These are phyloP conservation scores for Meiosimyza decipiens DNA, from an alignment of 2,888 invertebrate genomes.

Conservation along the genomic window DNA sequence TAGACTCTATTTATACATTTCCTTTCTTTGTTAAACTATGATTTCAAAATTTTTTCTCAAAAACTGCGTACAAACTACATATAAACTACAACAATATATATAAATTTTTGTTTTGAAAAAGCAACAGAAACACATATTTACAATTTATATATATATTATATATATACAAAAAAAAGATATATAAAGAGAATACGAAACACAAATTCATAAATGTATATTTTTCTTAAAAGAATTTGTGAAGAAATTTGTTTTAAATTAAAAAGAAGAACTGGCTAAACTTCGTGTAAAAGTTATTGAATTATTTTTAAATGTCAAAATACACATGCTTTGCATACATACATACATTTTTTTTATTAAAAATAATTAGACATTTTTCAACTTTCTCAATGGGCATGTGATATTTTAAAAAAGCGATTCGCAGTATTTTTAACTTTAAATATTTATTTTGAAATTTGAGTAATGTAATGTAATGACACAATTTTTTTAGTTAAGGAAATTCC, in stretches of 20 bases:
- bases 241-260: neutral
- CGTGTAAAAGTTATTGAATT: slow-evolving; percentile 32
- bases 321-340: slow-evolving; percentile 16
- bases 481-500: no score
- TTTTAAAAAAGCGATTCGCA: no score
- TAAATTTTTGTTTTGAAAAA: slow-evolving; percentile 17
- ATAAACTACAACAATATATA: neutral
- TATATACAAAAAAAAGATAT: slow-evolving; percentile 21
- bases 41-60: slow-evolving; percentile 15
- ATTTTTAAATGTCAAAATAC: slow-evolving; percentile 32
- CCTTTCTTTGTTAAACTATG: neutral
- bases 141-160: slow-evolving; percentile 27
- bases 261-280: neutral
- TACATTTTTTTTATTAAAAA: neutral
- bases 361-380: no score
- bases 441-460: no score
- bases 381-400: no score
- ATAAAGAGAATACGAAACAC: neutral
- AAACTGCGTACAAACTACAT: slow-evolving; percentile 31
- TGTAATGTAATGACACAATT: no score
- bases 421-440: no score
- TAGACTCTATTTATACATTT: neutral
- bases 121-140: slow-evolving; percentile 29
- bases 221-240: slow-evolving; percentile 22
- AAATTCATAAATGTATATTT: slow-evolving; percentile 32